Base-by-base conservation (phyloP, 1,140 invertebrate species). In the Pogonomyrmex barbatus region DNA sequence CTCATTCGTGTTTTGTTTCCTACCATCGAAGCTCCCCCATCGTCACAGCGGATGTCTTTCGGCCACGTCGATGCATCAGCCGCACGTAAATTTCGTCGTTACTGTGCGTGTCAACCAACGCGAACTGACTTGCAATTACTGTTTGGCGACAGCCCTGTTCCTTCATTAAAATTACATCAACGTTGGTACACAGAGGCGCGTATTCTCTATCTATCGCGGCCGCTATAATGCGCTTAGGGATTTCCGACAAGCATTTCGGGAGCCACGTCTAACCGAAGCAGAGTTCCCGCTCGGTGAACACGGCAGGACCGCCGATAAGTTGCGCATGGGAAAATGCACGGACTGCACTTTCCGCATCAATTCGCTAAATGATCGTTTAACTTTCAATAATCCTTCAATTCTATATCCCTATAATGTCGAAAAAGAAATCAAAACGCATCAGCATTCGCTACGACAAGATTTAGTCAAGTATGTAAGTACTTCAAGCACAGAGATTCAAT, bases 141-240 rank as follows among this genome's bases (percentile, higher is more conserved):
- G 65, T 87, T 88, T 75, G 52, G 65, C 83, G 70, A 79, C 84
- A 42, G 14, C 60, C 6, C 24, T 39, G 36, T 84, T 75, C 79
- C 84, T 88, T 91, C 90, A 85, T 91, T 91, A 91, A 90, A 91
- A 91, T 88, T 85, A 85, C 90, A 87, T 91, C 87, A 91, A 85
- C 90, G 89, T 88, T 83, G 39, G 45, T 83, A 56, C 70, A 86
- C 39, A 83, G 58, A 88, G 39, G 56, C 30, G 65, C 42, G 77
- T 83, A 83, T 75, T 47, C n/a, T 86, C 85, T 84, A 87, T 81
- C 84, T 88, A 88, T 17, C 60, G 24, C 78, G 45, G 63, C 39
- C 65, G 56, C 58, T 90, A 77, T 90, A 90, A 90, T 86, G 71
- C 56, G 86, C 81, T 90, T 88, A 78, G 82, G 71, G 71, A 90